These are phyloP conservation scores for Lepas anatifera DNA, from an alignment of 2,888 invertebrate species.

Conservation along the genomic window DNA sequence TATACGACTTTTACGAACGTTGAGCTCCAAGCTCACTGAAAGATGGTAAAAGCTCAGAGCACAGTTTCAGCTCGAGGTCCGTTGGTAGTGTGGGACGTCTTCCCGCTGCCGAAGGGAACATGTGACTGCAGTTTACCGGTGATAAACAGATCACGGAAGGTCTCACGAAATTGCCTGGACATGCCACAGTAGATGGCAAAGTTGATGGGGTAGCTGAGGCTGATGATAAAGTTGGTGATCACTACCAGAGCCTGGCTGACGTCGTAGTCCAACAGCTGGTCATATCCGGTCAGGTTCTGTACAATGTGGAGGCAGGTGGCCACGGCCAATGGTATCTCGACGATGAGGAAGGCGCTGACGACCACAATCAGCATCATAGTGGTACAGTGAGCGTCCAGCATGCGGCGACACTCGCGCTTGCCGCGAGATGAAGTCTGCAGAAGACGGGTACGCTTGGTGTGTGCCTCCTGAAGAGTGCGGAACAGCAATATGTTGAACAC, in stretches of 20 bases:
- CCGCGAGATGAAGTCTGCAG: constrained; percentile 44
- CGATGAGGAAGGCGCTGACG: constrained; percentile 67
- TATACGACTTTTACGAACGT: too few species aligned
- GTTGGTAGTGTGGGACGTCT: too few species aligned
- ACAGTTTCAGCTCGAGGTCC: too few species aligned
- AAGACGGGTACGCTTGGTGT: constrained; percentile 59
- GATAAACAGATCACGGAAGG: constrained; percentile 70
- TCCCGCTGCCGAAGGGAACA: background rate
- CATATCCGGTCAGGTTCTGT: constrained; percentile 17
- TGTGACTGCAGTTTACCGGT: background rate
- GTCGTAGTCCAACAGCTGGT: constrained; percentile 46
- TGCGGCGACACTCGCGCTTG: constrained; percentile 56
- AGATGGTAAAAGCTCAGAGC: too few species aligned
- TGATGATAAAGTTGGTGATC: constrained; percentile 79
- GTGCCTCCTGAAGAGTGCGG: constrained; percentile 70
- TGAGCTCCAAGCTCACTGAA: too few species aligned
- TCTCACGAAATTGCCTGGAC: constrained; percentile 86
- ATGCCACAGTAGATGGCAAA: constrained; percentile 82
- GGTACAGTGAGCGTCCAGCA: constrained; percentile 69
- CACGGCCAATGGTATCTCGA: constrained; percentile 71
- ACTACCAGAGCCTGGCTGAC: constrained; percentile 71
- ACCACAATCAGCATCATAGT: constrained; percentile 79
- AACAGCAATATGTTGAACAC: constrained; percentile 78
- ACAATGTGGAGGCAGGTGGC: constrained; percentile 65
- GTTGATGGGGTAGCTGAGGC: constrained; percentile 59